These are phyloP conservation scores for Muricea muricata DNA, from an alignment of 92 coral and sea anemone genomes.

Conservation along the genomic window DNA sequence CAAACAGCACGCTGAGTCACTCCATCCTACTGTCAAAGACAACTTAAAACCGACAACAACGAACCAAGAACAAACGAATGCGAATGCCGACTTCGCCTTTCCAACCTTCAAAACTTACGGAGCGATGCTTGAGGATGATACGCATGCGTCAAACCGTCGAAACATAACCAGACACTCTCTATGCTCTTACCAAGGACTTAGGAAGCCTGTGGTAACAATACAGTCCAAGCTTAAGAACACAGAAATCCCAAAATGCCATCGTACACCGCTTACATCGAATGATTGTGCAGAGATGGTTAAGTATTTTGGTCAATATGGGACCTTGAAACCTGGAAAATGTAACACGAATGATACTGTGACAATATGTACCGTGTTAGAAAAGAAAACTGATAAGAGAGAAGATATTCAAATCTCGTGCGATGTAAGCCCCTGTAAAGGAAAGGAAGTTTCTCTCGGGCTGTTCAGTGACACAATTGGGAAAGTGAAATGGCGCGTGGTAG, in stretches of 20 bases:
- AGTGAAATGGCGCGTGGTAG: neutral
- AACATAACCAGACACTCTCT: constrained; percentile 40
- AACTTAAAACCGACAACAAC: too few relatives aligned
- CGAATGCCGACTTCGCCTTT: too few relatives aligned
- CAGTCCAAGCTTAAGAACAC: neutral
- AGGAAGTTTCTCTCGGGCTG: neutral
- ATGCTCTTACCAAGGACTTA: constrained; percentile 54
- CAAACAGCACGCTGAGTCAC: too few relatives aligned
- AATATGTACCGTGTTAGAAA: neutral
- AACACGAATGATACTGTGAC: neutral
- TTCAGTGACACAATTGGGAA: constrained; percentile 4
- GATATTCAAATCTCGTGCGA: neutral
- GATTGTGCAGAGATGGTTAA: constrained; percentile 1
- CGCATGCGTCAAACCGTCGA: constrained; percentile 15
- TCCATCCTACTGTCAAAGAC: neutral
- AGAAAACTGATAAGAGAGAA: neutral
- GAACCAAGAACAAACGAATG: too few relatives aligned
- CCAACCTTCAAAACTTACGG: neutral
- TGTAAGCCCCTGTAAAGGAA: neutral
- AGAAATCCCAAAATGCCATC: neutral
- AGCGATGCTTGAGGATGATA: neutral
- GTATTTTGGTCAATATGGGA: neutral
- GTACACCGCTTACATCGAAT: neutral
- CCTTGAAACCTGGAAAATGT: neutral
- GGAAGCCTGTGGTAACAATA: constrained; percentile 10